phyloP scores from a whole-genome alignment of 2,888 invertebrate genomes.

The Microlaimidae sp. region DNA sequence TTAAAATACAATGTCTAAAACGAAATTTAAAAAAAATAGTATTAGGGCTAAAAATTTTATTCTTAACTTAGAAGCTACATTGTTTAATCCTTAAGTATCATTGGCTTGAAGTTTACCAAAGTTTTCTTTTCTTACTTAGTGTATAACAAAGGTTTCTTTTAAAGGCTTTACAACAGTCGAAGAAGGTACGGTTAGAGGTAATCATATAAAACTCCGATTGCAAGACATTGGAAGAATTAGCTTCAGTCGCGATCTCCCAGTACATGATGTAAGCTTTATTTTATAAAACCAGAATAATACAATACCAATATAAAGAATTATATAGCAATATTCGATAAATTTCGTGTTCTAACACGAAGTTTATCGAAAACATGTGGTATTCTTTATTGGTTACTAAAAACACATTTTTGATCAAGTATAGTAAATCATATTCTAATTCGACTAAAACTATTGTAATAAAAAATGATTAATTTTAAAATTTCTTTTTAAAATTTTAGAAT shows the following conservation, averaged over 20 bases:
- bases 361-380: too few relatives aligned
- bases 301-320: too few relatives aligned
- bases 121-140: constrained; percentile 1
- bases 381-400: too few relatives aligned
- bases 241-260: constrained; percentile 34
- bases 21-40: too few relatives aligned
- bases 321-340: too few relatives aligned
- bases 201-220: constrained; percentile 25
- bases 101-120: background rate
- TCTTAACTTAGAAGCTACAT: background rate
- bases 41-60: too few relatives aligned
- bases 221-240: constrained; percentile 33
- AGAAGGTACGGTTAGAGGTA: constrained; percentile 26
- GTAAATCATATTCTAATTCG: too few relatives aligned
- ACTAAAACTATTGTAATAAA: background rate
- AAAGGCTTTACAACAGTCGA: constrained; percentile 32
- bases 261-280: constrained; percentile 32
- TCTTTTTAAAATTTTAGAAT: background rate
- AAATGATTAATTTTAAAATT: background rate
- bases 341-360: too few relatives aligned
- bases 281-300: too few relatives aligned
- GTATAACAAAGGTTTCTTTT: background rate
- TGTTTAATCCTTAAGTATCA: background rate
- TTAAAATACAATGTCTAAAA: too few relatives aligned
- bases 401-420: too few relatives aligned